Evolutionary conservation across 2,113 vertebrate genomes (phyloP), one percentile per base, ranked within the genome.

Genomic region (Larimichthys crocea): DNA sequence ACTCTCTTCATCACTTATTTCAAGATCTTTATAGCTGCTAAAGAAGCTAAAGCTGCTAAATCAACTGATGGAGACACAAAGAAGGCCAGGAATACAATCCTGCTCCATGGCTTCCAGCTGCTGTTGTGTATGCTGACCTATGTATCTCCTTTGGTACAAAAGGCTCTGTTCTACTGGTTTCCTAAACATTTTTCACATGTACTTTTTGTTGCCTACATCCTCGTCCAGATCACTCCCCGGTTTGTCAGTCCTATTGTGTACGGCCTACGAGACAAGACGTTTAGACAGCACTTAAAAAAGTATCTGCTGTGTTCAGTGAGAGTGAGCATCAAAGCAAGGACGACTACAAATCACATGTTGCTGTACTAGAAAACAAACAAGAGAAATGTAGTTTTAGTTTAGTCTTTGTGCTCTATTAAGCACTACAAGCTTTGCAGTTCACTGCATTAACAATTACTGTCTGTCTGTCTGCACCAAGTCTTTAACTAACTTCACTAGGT

Each of bases 231-330:
- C 1, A 24, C 94, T 1, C 93, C 93, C 9, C 79, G 92, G 50
- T 74, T 91, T n/a, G 3, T 94, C 64, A 95, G 94, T 83, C 93
- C 93, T 3, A 63, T 94, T 5, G 80, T 94, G 26, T 95, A 95
- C 5, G 93, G 94, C 0, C 56, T 94, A 12, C 82, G 93, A 73
- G 94, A 95, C 78, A 76, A 89, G 63, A 82, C 55, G 0, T 92
- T 95, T 24, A 81, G 81, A 48, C 83, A 80, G 31, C 83, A 93
- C 74, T 24, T 94, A 20, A 93, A 87, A 64, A 92, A 64, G 16
- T 62, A 90, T 49, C 48, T 87, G 44, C 10, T 83, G 26, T 82
- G 68, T 22, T 16, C 31, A 3, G 10, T 57, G 56, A 79, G 53
- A 20, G 4, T 0, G 46, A 46, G 10, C 17, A 20, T 53, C 11